A percentile compares a stretch with the other conserved stretches of the same genome.
phyloP scores from a whole-genome alignment of 1,140 invertebrate species.

The Muscidifurax raptorellus region DNA sequence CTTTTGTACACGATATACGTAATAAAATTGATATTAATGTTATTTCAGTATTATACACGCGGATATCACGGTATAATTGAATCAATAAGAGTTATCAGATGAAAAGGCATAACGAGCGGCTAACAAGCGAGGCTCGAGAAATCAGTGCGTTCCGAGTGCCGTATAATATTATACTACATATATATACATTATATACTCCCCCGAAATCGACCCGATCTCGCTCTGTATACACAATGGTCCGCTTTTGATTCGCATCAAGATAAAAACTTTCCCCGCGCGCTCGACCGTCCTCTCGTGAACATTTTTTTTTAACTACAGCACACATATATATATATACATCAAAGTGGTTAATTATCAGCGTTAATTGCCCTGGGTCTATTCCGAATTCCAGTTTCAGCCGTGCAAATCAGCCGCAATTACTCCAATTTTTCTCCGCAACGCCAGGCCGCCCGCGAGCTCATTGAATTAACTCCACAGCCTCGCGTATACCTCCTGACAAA shows the following conservation, averaged over 20 bases:
- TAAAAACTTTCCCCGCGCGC: not conserved
- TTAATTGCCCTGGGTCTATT: not conserved
- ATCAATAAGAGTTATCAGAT: not conserved
- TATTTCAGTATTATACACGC: not conserved
- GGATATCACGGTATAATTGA: not conserved
- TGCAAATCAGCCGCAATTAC: not conserved
- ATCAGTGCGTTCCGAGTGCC: not conserved
- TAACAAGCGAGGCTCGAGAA: not conserved
- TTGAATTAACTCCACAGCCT: not conserved
- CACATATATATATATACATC: too few species aligned
- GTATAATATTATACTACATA: too few species aligned
- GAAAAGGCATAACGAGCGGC: slow-evolving; percentile 5
- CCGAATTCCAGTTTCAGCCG: not conserved
- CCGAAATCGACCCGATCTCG: not conserved
- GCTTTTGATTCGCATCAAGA: too few species aligned
- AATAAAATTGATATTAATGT: not conserved
- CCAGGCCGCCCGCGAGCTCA: not conserved
- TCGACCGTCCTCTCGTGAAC: not conserved
- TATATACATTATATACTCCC: too few species aligned
- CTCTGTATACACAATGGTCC: too few species aligned
- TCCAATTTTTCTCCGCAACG: not conserved
- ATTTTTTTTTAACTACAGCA: too few species aligned
- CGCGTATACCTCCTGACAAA: not conserved
- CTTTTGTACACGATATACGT: not conserved
- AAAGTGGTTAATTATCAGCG: too few species aligned